These are phyloP conservation scores for Syritta pipiens DNA, from an alignment of 2,888 invertebrate genomes.

Conservation along the genomic window DNA sequence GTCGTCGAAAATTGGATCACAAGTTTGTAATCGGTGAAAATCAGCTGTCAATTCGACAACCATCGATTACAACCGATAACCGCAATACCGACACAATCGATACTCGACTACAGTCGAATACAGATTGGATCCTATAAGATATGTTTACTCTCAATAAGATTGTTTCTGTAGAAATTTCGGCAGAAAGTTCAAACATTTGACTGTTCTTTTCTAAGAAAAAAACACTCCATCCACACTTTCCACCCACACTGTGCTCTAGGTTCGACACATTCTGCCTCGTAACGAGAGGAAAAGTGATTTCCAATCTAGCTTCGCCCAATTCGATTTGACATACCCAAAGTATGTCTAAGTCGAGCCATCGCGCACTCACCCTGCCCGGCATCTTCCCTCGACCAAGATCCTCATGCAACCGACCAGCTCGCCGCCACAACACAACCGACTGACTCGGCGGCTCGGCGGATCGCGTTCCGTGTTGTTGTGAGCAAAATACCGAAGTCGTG, in stretches of 20 bases:
- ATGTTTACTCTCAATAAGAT: no score
- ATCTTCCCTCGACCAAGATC: conserved; percentile 11
- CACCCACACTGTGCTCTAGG: conserved; percentile 26
- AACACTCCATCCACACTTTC: not conserved
- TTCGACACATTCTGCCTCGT: conserved; percentile 5
- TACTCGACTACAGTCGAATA: no score
- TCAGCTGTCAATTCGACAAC: no score
- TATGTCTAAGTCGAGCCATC: conserved; percentile 48
- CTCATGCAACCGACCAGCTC: conserved; percentile 42
- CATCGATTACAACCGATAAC: no score
- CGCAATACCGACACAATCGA: no score
- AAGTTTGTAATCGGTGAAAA: no score
- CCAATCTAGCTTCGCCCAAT: conserved; percentile 64
- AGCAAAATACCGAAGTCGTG: conserved; percentile 77
- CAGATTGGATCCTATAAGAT: no score
- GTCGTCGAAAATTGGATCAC: no score
- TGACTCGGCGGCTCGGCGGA: conserved; percentile 31
- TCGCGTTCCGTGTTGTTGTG: conserved; percentile 58
- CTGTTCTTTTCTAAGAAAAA: not conserved
- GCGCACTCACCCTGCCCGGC: not conserved
- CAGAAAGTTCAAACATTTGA: no score
- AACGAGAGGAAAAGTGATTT: conserved; percentile 65
- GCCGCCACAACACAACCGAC: conserved; percentile 8
- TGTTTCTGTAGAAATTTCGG: no score
- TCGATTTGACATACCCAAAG: conserved; percentile 62